A percentile compares a stretch with the other conserved stretches of the same genome.
Evolutionary conservation across 2,113 vertebrate genomes (phyloP).

Genomic region (Morone saxatilis): DNA sequence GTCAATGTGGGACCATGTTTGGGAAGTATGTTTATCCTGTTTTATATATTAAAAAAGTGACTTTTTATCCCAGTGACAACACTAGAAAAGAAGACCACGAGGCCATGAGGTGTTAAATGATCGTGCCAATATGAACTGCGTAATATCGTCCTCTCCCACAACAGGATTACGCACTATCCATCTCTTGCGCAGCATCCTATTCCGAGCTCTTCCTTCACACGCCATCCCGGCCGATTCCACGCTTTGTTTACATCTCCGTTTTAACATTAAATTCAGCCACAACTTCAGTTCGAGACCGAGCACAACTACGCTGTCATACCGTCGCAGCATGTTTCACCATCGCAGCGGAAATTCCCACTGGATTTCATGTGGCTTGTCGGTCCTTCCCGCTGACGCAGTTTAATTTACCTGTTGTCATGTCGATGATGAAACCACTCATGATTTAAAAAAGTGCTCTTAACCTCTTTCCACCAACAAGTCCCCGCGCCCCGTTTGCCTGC

Average conservation of each 20-base stretch:
- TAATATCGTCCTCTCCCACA: slow-evolving; percentile 76
- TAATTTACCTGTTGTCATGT: slow-evolving; percentile 82
- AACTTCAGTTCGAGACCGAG: slow-evolving; percentile 32
- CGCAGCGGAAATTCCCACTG: slow-evolving; percentile 76
- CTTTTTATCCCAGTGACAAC: not conserved
- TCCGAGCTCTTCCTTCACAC: slow-evolving; percentile 74
- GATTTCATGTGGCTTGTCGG: slow-evolving; percentile 67
- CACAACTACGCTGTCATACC: slow-evolving; percentile 21
- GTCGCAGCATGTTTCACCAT: slow-evolving; percentile 24
- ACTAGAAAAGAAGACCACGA: not conserved
- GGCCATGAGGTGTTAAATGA: slow-evolving; percentile 43
- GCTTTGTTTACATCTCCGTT: slow-evolving; percentile 73
- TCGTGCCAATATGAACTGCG: slow-evolving; percentile 76
- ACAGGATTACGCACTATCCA: slow-evolving; percentile 80
- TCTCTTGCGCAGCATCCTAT: slow-evolving; percentile 85
- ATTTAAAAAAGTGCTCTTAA: slow-evolving; percentile 37
- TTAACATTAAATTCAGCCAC: slow-evolving; percentile 16
- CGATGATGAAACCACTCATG: slow-evolving; percentile 55
- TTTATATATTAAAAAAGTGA: not conserved
- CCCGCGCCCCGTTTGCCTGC: too few species aligned
- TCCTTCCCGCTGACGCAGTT: slow-evolving; percentile 85
- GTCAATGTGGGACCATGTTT: not conserved
- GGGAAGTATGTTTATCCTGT: slow-evolving; percentile 2
- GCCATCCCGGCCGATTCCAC: slow-evolving; percentile 66
- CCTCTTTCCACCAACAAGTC: not conserved